Percentiles rank a stretch among this genome's conserved stretches.
Conservation (phyloP, 1,140 invertebrate genomes). For the Cylas formicarius region DNA sequence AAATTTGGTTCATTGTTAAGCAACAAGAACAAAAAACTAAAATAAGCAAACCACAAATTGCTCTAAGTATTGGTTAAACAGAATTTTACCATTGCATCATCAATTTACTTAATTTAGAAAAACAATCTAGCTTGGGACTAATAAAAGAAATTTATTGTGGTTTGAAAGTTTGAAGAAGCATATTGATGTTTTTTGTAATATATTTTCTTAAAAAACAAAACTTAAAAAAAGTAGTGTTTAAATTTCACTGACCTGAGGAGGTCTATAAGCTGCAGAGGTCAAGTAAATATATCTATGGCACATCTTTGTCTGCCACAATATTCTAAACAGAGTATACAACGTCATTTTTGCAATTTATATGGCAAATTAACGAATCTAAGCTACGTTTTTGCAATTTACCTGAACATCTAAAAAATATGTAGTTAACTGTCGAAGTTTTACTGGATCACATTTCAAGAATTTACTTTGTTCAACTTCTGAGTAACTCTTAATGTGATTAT, state of each 20-base stretch:
- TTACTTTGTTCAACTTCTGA: slow-evolving; percentile 43
- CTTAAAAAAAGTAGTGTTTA: slow-evolving; percentile 9
- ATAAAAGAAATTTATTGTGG: neutral
- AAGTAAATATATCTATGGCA: slow-evolving; percentile 22
- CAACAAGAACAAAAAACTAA: neutral
- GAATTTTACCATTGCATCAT: neutral
- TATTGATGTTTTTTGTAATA: neutral
- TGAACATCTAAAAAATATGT: slow-evolving; percentile 20
- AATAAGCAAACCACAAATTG: no score
- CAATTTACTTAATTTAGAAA: neutral
- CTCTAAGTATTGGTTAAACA: slow-evolving; percentile 1
- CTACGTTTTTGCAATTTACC: slow-evolving; percentile 23
- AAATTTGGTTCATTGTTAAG: slow-evolving; percentile 2
- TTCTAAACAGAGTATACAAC: slow-evolving; percentile 23
- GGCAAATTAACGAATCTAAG: slow-evolving; percentile 29
- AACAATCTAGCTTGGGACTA: neutral
- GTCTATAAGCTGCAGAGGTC: slow-evolving; percentile 21
- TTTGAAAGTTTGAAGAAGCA: neutral
- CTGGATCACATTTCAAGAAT: slow-evolving; percentile 13
- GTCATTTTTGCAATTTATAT: slow-evolving; percentile 14
- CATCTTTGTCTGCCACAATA: slow-evolving; percentile 28
- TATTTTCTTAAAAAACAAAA: slow-evolving; percentile 8
- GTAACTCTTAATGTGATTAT: slow-evolving; percentile 53
- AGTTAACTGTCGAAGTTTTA: slow-evolving; percentile 14
- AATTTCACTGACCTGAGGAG: slow-evolving; percentile 39